Evolutionary conservation across 2,113 vertebrate species (phyloP), one percentile per base, ranked within the genome.

Genomic region (Halichoerus grypus): DNA sequence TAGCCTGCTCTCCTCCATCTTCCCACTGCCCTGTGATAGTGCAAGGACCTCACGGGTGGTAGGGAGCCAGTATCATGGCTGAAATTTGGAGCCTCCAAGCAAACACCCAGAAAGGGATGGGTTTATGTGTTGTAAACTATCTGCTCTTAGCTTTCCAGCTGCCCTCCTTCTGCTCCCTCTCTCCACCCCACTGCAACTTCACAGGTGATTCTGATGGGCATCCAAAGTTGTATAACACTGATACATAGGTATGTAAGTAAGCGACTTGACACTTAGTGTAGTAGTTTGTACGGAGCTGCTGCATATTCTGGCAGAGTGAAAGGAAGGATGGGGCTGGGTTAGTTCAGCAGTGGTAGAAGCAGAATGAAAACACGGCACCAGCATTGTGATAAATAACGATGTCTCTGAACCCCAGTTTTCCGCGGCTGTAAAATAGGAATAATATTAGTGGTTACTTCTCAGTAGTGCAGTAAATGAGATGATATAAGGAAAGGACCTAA

Each of bases 401-500:
- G 85, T 87, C 53, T 79, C 86, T 59, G 59, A 88, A 65, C 7
- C 51, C 85, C 22, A 15, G 74, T 88, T 88, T 88, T 91, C 81
- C n/a, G 82, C 26, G 69, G 71, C 74, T 90, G 57, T 90, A 69
- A 91, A 95, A 63, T 36, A 89, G 46, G 59, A 67, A 72, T 51
- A 31, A 59, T 63, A 46, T 69, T 59, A 88, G 88, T 39, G 49
- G 8, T 13, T 39, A 84, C 59, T 83, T 91, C 88, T 86, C 39
- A 74, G 83, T 49, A 46, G 63, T 71, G 2, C 33, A 51, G 39
- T 83, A 55, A 77, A 39, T 5, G 46, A 92, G 69, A 71, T 7
- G 57, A 26, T 85, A 33, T 11, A 81, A 88, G 42, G n/a, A 88
- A 94, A 88, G 85, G n/a, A 19, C 42, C 76, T 85, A 36, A 8